Conservation (phyloP, 2,113 vertebrate species). For the Hucho hucho region DNA sequence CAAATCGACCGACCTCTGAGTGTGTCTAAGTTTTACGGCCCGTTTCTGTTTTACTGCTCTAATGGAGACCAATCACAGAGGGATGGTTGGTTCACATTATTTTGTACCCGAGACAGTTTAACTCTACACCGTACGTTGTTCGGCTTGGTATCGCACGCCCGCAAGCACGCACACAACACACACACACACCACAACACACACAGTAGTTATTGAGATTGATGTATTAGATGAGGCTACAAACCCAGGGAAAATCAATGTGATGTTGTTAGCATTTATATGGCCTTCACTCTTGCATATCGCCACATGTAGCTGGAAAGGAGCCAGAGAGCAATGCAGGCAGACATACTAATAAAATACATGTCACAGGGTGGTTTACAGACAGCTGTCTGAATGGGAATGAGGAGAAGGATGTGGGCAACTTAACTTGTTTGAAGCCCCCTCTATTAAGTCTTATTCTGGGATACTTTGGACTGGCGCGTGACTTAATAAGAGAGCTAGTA, state of each 20-base stretch:
- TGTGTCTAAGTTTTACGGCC: neutral
- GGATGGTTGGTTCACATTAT: constrained; percentile 23
- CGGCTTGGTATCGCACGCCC: neutral
- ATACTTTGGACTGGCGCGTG: no score
- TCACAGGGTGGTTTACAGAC: neutral
- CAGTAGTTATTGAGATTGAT: constrained; percentile 58
- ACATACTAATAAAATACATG: constrained; percentile 1
- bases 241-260: constrained; percentile 55
- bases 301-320: constrained; percentile 24
- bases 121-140: constrained; percentile 50
- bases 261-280: constrained; percentile 63
- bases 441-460: no score
- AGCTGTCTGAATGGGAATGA: no score
- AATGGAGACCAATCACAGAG: constrained; percentile 36
- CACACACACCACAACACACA: no score
- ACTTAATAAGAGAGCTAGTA: no score
- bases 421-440: no score
- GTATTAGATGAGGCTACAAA: constrained; percentile 41
- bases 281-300: constrained; percentile 46
- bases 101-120: constrained; percentile 35
- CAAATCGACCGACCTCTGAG: neutral
- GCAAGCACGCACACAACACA: constrained; percentile 1
- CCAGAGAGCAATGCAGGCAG: constrained; percentile 26
- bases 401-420: no score
- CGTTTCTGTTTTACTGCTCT: constrained; percentile 22